Percentiles rank a stretch among this genome's conserved stretches.
Conservation (phyloP, 1,140 invertebrate genomes). For the Lamellibrachia luymesi region DNA sequence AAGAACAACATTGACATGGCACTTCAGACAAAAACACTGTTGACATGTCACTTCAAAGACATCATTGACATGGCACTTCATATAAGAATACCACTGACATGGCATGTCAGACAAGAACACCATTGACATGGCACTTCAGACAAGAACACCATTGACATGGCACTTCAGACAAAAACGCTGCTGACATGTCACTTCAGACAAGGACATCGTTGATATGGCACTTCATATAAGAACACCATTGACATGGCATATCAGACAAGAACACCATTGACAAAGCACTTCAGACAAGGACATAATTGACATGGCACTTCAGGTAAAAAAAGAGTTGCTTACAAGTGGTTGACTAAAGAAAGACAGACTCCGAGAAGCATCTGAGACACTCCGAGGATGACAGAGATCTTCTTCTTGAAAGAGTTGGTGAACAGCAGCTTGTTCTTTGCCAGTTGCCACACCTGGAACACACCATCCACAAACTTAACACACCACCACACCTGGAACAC, state of each 20-base stretch:
- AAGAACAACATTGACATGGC: not conserved
- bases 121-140: not conserved
- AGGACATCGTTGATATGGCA: too few relatives aligned
- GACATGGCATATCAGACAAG: not conserved
- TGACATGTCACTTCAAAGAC: too few relatives aligned
- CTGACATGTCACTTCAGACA: too few relatives aligned
- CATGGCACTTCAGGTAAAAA: not conserved
- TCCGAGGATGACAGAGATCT: constrained; percentile 93
- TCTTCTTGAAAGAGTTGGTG: constrained; percentile 98
- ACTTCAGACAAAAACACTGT: too few relatives aligned
- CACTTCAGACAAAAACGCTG: not conserved
- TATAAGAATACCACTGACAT: too few relatives aligned
- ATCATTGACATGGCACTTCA: too few relatives aligned
- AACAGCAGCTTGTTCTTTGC: constrained; percentile 95
- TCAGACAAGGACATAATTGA: not conserved
- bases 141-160: not conserved
- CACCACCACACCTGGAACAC: too few relatives aligned
- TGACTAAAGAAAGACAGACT: constrained; percentile 82
- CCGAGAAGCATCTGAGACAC: constrained; percentile 97
- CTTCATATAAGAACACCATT: too few relatives aligned
- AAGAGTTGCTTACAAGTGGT: constrained; percentile 68
- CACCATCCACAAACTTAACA: constrained; percentile 31
- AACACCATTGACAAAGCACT: not conserved
- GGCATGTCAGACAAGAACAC: too few relatives aligned
- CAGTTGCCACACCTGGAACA: constrained; percentile 76